phyloP scores from a whole-genome alignment of 2,113 vertebrate genomes.

The Mus spicilegus region DNA sequence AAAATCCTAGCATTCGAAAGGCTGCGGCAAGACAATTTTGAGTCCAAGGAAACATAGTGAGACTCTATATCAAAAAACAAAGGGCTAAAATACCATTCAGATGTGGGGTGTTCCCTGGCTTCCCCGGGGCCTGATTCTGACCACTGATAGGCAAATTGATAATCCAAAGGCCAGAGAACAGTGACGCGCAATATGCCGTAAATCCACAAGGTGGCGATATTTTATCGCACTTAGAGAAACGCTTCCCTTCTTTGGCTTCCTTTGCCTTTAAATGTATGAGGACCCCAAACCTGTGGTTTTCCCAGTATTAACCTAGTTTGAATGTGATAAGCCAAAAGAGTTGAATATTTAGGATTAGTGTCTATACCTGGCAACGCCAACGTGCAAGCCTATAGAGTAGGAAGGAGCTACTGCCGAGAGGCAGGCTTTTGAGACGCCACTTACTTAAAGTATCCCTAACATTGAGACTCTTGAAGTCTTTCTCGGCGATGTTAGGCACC shows the following conservation, averaged over 20 bases:
- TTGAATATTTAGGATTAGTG: not conserved
- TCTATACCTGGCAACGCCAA: not conserved
- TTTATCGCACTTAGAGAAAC: conserved; percentile 40
- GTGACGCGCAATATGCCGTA: not conserved
- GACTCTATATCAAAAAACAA: not conserved
- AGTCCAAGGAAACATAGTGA: not conserved
- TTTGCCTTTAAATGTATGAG: not conserved
- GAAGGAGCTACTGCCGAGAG: not conserved
- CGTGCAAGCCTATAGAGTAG: not conserved
- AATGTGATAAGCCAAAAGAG: not conserved
- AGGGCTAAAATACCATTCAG: not conserved
- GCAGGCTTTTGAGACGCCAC: not conserved
- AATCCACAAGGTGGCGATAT: conserved; percentile 82
- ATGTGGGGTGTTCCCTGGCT: no score
- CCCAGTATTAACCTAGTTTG: not conserved
- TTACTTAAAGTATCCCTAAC: fast-evolving
- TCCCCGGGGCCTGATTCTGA: not conserved
- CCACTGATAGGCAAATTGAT: not conserved
- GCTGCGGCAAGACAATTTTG: no score
- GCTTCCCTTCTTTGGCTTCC: fast-evolving
- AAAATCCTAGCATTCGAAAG: no score
- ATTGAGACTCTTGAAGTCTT: not conserved
- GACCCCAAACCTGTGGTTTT: not conserved
- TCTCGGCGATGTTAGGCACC: not conserved
- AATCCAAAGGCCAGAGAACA: fast-evolving